Base-by-base conservation (phyloP, 1,140 invertebrate species). In the Xylocopa sonorina region DNA sequence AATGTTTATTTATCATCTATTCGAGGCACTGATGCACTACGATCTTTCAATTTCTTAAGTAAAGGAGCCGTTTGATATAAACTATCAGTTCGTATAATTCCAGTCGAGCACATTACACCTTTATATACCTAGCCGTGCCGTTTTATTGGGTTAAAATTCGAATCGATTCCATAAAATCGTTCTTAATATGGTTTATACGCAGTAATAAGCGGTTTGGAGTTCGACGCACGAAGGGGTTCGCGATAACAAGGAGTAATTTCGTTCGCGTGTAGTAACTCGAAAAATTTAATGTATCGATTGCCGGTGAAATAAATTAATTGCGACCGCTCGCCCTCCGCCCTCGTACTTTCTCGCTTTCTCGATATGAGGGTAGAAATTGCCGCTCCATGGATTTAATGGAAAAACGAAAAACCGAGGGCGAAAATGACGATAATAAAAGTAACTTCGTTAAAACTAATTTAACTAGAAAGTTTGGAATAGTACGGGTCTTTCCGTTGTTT, bases 371-470 rank as follows among this genome's bases (percentile, higher is more conserved):
- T 58, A n/a, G 32, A 68, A 67, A 76, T 58, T 34, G 41, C 29
- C 38, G 46, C 32, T 18, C 43, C 75, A 1, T 24, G 24, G 14
- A 69, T 71, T 18, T 50, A 50, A 60, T 29, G 55, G 27, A 24
- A 32, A 69, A 75, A 38, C 16, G 29, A 67, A 55, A 67, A 48
- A 29, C 53, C 18, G 14, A 38, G 18, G 34, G n/a, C 34, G 67
- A 71, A 41, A 71, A 78, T 78, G 75, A 71, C 67, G 67, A 60
- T 71, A 78, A 78, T 78, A 78, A 60, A 78, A 32, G 24, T 78
- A 71, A 78, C 75, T 78, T 78, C 53, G 75, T 78, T 78, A 71
- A 71, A 78, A 78, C 67, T 78, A 78, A 71, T 78, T 78, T 71
- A 78, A 60, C 75, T 78, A 71, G 43, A 60, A 71, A 78, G 55